phyloP scores from a whole-genome alignment of 2,113 vertebrate genomes.

The Mormoops blainvillei region DNA sequence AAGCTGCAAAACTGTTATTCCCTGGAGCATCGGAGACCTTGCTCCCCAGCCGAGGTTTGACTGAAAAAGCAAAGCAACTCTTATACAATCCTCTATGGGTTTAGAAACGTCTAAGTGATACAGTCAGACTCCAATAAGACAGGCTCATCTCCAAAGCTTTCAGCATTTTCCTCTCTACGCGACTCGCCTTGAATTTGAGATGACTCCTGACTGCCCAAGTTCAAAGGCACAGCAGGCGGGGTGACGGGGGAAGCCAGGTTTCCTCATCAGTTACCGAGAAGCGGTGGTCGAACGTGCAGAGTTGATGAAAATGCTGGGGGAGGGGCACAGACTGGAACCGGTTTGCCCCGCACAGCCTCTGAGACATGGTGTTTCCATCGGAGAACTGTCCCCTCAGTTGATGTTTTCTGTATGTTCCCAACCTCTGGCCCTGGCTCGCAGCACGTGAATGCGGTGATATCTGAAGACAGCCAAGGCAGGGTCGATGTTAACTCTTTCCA shows the following conservation, averaged over 20 bases:
- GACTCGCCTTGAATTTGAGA: not conserved
- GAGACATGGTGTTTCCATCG: not conserved
- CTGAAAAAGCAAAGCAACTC: not conserved
- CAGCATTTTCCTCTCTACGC: no score
- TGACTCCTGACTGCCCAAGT: not conserved
- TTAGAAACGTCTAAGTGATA: not conserved
- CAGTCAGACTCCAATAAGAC: accelerated
- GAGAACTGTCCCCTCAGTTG: not conserved
- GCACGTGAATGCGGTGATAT: not conserved
- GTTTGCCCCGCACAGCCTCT: not conserved
- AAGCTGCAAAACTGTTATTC: not conserved
- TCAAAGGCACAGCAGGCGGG: not conserved
- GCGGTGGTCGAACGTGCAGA: not conserved
- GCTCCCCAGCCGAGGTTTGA: not conserved
- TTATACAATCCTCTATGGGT: not conserved
- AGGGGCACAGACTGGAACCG: no score
- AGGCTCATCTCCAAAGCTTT: not conserved
- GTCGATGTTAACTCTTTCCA: not conserved
- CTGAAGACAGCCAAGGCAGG: not conserved
- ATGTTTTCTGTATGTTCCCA: not conserved
- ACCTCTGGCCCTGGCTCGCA: not conserved
- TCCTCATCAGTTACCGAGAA: accelerated
- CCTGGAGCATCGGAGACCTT: not conserved
- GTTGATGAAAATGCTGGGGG: not conserved
- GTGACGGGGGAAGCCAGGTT: not conserved